Evolutionary conservation across 1,140 invertebrate species (phyloP).

Genomic region (Megalopta genalis): DNA sequence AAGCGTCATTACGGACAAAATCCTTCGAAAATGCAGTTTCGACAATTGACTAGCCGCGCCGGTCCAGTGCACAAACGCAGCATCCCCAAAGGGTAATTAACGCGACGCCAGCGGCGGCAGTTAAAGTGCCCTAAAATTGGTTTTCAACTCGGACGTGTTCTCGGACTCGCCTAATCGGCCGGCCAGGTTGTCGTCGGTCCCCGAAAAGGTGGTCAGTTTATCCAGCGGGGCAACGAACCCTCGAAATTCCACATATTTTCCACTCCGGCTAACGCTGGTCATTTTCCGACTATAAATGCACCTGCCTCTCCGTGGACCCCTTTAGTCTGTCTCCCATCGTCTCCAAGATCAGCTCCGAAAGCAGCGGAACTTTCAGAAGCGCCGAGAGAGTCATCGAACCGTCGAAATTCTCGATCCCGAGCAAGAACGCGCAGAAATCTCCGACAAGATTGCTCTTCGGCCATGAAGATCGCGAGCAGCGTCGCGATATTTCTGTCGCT

Average conservation of each 20-base stretch:
- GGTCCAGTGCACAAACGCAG: not conserved
- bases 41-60: slow-evolving; percentile 26
- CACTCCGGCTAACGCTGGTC: not conserved
- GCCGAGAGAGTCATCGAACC: not conserved
- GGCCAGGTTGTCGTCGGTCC: not conserved
- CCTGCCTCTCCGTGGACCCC: not conserved
- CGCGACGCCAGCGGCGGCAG: slow-evolving; percentile 20
- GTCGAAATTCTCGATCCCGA: not conserved
- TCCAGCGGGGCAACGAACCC: not conserved
- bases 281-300: slow-evolving; percentile 26
- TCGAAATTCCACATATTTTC: not conserved
- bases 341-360: not conserved
- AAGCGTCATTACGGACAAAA: not conserved
- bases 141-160: slow-evolving; percentile 17
- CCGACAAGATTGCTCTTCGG: no score
- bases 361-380: not conserved
- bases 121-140: slow-evolving; percentile 40
- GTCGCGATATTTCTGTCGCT: not conserved
- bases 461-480: not conserved
- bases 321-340: not conserved
- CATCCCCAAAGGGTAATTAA: slow-evolving; percentile 31
- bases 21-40: not conserved
- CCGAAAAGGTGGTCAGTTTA: not conserved
- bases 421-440: no score
- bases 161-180: slow-evolving; percentile 16